phyloP scores from a whole-genome alignment of 2,113 vertebrate species.

The Phainopepla nitens region DNA sequence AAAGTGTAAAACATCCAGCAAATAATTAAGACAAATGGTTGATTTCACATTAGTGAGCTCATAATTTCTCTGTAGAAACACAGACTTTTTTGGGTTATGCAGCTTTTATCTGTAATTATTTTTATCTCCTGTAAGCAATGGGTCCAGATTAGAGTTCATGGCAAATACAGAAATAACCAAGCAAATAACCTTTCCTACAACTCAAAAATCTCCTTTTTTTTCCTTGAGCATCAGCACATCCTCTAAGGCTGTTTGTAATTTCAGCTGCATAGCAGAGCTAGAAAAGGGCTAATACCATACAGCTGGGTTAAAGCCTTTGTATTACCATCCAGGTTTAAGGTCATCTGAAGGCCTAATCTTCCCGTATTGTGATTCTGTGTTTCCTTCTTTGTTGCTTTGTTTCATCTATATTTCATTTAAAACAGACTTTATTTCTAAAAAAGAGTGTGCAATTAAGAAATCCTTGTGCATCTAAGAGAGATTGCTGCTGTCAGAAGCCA shows the following conservation, averaged over 20 bases:
- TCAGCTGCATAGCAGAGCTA: background rate
- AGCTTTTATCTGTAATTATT: conserved; percentile 20
- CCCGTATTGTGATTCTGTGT: background rate
- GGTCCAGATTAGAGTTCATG: background rate
- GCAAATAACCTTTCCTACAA: background rate
- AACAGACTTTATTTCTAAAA: background rate
- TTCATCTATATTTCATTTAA: background rate
- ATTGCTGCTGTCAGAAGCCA: background rate
- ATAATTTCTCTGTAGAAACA: conserved; percentile 18
- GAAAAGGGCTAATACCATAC: background rate
- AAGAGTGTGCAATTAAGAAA: background rate
- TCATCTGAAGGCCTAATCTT: background rate
- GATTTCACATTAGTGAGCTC: background rate
- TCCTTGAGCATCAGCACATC: background rate
- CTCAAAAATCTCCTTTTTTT: background rate
- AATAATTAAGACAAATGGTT: background rate
- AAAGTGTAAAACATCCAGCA: background rate
- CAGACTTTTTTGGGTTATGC: background rate
- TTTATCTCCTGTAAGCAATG: background rate
- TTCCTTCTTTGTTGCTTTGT: background rate
- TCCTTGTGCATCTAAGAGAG: background rate
- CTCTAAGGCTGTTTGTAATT: background rate
- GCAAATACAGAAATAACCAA: background rate
- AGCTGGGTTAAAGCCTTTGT: background rate
- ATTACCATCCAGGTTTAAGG: background rate